A percentile compares a stretch with the other conserved stretches of the same genome.
Evolutionary conservation across 2,113 vertebrate genomes (phyloP).

Genomic region (Oreocharis arfaki): DNA sequence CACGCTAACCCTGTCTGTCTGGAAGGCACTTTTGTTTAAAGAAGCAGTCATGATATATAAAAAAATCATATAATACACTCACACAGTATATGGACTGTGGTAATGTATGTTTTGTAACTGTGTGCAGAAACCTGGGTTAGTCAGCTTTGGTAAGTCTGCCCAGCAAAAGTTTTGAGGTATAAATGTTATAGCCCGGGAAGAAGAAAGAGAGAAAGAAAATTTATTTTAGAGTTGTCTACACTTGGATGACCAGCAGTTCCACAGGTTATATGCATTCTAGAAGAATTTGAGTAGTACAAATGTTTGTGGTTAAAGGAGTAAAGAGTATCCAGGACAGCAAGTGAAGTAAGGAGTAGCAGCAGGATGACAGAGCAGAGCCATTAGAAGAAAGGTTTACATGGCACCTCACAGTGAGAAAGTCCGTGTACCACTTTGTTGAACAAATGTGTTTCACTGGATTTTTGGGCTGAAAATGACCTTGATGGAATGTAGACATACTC

Average conservation of each 20-base stretch:
- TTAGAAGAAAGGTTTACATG: neutral
- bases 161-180: neutral
- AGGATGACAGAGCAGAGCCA: neutral
- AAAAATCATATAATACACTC: neutral
- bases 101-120: neutral
- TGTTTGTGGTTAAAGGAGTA: neutral
- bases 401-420: neutral
- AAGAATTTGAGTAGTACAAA: neutral
- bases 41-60: neutral
- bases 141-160: neutral
- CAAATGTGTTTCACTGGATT: neutral
- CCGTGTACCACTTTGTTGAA: neutral
- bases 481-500: neutral
- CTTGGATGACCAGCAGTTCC: neutral
- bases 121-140: neutral
- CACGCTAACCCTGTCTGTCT: neutral
- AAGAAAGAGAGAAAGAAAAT: neutral
- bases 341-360: neutral
- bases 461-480: neutral
- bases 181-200: neutral
- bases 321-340: neutral
- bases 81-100: neutral
- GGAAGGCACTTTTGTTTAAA: neutral
- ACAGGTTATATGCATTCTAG: neutral
- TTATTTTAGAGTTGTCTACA: neutral